Base-by-base conservation (phyloP, 2,888 invertebrate genomes). In the Perizoma flavofasciatum region DNA sequence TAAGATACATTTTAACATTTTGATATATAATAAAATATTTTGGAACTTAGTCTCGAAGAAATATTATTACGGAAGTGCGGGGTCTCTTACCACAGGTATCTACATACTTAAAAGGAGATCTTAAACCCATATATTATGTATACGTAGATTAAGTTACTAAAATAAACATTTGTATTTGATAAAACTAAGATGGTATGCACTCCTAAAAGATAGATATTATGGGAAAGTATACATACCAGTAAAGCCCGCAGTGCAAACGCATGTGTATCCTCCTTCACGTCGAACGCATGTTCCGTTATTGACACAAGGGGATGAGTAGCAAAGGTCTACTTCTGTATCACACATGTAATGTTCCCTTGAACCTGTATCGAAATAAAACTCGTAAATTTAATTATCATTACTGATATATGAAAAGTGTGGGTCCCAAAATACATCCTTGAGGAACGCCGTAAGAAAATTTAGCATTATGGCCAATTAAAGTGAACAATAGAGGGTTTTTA, bases 321-420 rank as follows among this genome's bases (percentile, higher is more conserved):
- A 99, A 0, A 99, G 92, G 85, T 99, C 98, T 3, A 99, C 98
- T 85, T 99, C 99, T 0, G 97, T 97, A 78, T 99, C 98, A 79
- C 99, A 99, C 72, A 98, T 93, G 81, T 98, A 98, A 79, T 97
- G 97, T 72, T 97, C 97, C 66, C 95, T 94, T 62, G 97, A 96
- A 1, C 98, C 97, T 94, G 78, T 54, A 69, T 68, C 3, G 11
- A 64, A 37, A 61, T 5, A 33, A 44, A 5, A 50, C 9, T 33
- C 39, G 9, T 11, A 47, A 11, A 32, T 7, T 37, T 4, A 44
- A 56, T 50, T 44, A 34, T 6, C 7, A 10, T 11, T 46, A 3
- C 4, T 49, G 34, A 4, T 11, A 34, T 35, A 48, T 5, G 8
- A 7, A 35, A 32, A 32, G 5, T 10, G 45, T 10, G 6, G 47